phyloP scores from a whole-genome alignment of 2,113 vertebrate genomes.

The Nyctibius bracteatus region DNA sequence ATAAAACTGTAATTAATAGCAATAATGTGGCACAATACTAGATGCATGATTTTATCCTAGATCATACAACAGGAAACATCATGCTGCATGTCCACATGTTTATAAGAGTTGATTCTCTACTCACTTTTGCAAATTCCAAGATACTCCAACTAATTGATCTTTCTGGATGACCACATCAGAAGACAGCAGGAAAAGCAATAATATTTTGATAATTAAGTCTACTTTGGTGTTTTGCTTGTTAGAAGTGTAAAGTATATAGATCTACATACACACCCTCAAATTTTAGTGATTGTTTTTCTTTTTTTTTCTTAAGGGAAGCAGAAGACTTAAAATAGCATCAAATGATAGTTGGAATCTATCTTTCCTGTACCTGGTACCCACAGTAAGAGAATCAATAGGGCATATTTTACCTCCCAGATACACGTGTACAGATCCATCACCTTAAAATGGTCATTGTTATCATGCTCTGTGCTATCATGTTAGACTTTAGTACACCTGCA shows the following conservation, averaged over 20 bases:
- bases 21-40: background rate
- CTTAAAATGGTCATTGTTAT: background rate
- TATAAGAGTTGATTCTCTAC: background rate
- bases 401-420: background rate
- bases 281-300: background rate
- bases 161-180: background rate
- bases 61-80: background rate
- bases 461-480: background rate
- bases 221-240: background rate
- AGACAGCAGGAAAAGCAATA: background rate
- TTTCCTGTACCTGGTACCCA: background rate
- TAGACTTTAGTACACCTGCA: background rate
- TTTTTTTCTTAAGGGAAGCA: background rate
- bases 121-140: background rate
- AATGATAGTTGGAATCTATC: background rate
- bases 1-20: background rate
- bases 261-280: background rate
- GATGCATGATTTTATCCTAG: background rate
- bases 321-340: background rate
- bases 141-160: background rate
- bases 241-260: background rate
- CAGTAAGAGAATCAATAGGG: background rate
- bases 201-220: background rate
- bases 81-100: background rate
- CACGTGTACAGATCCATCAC: background rate